Conservation (phyloP, 2,888 invertebrate genomes). For the Smittia sp. region DNA sequence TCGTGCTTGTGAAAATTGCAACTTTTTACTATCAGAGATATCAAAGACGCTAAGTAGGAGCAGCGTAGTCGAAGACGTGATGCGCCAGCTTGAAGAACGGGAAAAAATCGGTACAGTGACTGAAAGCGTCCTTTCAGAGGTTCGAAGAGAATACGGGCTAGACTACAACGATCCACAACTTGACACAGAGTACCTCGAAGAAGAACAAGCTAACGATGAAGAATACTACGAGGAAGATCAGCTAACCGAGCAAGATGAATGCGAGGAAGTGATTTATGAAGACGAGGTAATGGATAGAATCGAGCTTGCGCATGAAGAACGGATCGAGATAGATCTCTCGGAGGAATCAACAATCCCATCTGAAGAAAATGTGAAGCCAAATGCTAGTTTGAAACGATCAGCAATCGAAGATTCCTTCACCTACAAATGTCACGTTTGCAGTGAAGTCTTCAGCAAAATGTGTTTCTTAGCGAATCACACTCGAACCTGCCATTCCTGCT, state of each 20-base stretch:
- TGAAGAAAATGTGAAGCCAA: no score
- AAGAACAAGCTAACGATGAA: background rate
- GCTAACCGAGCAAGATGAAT: background rate
- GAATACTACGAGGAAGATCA: background rate
- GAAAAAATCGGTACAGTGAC: background rate
- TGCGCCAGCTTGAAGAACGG: background rate
- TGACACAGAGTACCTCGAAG: background rate
- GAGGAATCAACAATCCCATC: background rate
- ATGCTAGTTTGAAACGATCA: background rate
- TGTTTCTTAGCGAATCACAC: slow-evolving; percentile 31
- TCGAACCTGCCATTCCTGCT: background rate
- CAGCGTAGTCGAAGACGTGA: background rate
- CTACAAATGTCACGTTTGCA: slow-evolving; percentile 23
- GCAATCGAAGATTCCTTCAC: background rate
- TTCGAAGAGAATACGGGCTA: background rate
- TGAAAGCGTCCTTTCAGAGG: background rate
- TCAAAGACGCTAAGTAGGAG: background rate
- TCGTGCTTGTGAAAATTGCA: background rate
- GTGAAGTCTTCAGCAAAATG: slow-evolving; percentile 10
- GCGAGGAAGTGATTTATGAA: background rate
- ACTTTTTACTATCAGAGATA: background rate
- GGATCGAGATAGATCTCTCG: background rate
- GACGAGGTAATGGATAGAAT: background rate
- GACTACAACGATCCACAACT: background rate
- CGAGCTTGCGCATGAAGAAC: background rate